A percentile compares a stretch with the other conserved stretches of the same genome.
These are phyloP conservation scores for Sterrhoptilus dennistouni DNA, from an alignment of 2,113 vertebrate species.

Conservation along the genomic window DNA sequence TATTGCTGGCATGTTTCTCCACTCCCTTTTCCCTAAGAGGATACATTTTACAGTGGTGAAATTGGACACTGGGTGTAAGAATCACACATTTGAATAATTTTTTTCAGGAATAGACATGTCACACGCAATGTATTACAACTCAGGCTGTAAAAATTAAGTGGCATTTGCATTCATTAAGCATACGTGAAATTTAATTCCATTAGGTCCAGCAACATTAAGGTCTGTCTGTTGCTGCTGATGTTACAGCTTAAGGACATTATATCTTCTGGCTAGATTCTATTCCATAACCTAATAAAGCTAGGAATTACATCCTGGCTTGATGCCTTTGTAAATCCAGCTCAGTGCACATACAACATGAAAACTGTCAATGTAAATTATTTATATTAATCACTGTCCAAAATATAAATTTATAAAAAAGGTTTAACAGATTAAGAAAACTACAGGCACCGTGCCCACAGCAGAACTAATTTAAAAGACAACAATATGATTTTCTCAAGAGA, in stretches of 20 bases:
- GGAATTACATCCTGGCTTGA: conserved; percentile 29
- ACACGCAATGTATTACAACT: conserved; percentile 34
- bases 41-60: conserved; percentile 1
- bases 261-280: conserved; percentile 42
- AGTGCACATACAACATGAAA: conserved; percentile 12
- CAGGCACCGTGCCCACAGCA: background rate
- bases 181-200: conserved; percentile 50
- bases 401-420: conserved; percentile 20
- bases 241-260: conserved; percentile 28
- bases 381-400: conserved; percentile 32
- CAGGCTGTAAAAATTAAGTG: conserved; percentile 62
- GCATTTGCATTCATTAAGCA: conserved; percentile 60
- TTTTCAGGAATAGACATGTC: conserved; percentile 25
- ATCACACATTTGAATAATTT: conserved; percentile 23
- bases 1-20: conserved; percentile 2
- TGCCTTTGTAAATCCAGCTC: conserved; percentile 19
- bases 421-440: conserved; percentile 35
- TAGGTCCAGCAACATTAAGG: conserved; percentile 21
- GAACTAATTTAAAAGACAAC: conserved; percentile 9
- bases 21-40: background rate
- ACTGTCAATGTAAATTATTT: conserved; percentile 35
- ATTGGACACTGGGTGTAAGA: conserved; percentile 8
- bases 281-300: conserved; percentile 55
- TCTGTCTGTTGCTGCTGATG: background rate
- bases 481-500: background rate